Evolutionary conservation across 2,797 vertebrate genomes (phyloP).

Genomic region (Poeciliopsis gracilis): DNA sequence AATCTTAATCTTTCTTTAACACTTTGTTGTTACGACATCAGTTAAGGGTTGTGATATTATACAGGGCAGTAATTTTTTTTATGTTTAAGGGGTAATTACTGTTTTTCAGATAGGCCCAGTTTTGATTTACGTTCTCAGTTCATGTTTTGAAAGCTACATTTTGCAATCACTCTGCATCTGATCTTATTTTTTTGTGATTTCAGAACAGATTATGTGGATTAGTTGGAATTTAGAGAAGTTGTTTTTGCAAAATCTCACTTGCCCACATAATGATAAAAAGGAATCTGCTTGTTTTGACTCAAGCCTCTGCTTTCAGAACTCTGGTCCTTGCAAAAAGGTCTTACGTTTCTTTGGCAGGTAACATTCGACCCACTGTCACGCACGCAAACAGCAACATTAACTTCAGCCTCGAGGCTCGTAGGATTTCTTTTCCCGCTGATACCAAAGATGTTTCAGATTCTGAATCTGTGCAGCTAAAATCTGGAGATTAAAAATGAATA

Average conservation of each 20-base stretch:
- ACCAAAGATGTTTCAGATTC: slow-evolving; percentile 19
- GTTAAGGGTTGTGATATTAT: not conserved
- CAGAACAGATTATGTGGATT: not conserved
- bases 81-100: not conserved
- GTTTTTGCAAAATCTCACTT: not conserved
- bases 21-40: not conserved
- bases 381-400: slow-evolving; percentile 17
- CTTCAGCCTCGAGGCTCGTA: slow-evolving; percentile 34
- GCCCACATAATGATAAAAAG: not conserved
- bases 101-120: not conserved
- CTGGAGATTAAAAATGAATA: slow-evolving; percentile 44
- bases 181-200: not conserved
- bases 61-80: not conserved
- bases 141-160: not conserved
- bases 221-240: not conserved
- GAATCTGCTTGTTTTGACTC: not conserved
- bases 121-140: not conserved
- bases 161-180: not conserved
- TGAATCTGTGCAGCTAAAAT: slow-evolving; percentile 16
- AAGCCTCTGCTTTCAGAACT: not conserved
- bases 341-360: slow-evolving; percentile 16
- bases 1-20: not conserved
- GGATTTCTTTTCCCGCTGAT: slow-evolving; percentile 11
- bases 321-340: not conserved
- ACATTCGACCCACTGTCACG: slow-evolving; percentile 11